Evolutionary conservation across 2,888 invertebrate genomes (phyloP), one percentile per base, ranked within the genome.

Genomic region (Drosophila recens): DNA sequence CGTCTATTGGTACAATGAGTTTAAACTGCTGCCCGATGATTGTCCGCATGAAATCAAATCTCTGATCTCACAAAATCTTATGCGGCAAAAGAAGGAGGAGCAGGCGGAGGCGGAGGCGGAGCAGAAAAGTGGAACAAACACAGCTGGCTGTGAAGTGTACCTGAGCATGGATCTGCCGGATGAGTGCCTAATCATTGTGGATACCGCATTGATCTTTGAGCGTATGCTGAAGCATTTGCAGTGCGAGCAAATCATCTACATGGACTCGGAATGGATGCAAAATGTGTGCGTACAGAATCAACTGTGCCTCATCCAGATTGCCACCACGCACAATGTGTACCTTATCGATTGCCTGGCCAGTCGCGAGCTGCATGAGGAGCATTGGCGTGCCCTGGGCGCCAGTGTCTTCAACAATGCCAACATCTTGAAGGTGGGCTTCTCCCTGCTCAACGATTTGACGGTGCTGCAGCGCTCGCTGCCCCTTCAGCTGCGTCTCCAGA

Each of bases 221-320:
- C 93, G 94, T 46, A 94, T 96, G 91, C 90, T 95, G 65, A 93
- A 94, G 69, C 92, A 93, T 42, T 71, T 93, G 43, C 84, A 88
- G 74, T 62, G 66, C 46, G 86, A 90, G 59, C 74, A 68, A 34
- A 64, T 96, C 59, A 95, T 97, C 30, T 97, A 97, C 46, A 95
- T 98, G 83, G 98, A 98, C 91, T 96, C 97, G 57, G 98, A 98
- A 93, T 98, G 98, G 98, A 97, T 97, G 91, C 97, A 97, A 40
- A 95, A 95, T 73, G 96, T 96, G 93, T 95, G 95, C 66, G 94
- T 95, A 11, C 94, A 94, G 75, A 95, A 94, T 81, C 95, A 95
- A 89, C 94, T 97, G 43, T 96, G 97, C 57, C 92, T 97, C 45
- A 95, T 98, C 90, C 98, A 98, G 93, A 94, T 98, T 79, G 97